Base-by-base conservation (phyloP, 2,113 vertebrate species). In the Dasypus novemcinctus region DNA sequence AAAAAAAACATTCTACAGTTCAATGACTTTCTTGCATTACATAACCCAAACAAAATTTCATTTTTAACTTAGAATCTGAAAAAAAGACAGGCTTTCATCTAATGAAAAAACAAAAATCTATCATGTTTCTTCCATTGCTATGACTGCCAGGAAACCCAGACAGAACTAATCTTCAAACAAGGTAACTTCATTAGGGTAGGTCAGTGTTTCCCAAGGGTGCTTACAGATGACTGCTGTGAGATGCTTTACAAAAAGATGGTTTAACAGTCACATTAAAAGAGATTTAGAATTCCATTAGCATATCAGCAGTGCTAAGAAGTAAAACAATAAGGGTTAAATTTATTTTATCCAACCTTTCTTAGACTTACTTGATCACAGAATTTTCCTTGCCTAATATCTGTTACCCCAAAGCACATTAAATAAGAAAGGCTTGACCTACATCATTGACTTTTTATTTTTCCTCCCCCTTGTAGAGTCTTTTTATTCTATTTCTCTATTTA, bases 21-120 rank as follows among this genome's bases (percentile, higher is more conserved):
- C 69, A 66, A 20, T 43, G 17, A 41, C 5, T 20, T 72, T 46
- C 8, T 59, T 54, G 25, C 41, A 46, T 64, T 71, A n/a, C 36
- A 38, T 79, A 93, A 84, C 10, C 31, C 54, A 63, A 93, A 14
- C 46, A 91, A 75, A 94, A 87, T 38, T 87, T 75, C 29, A 92
- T 66, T 91, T 93, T 72, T 59, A 95, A n/a, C 13, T 86, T 68
- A 88, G 86, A 91, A 71, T 68, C n/a, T 68, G 23, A 82, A 49
- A 80, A 76, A 87, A 21, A 36, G 1, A 31, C 38, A 66, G 27
- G 2, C 31, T 89, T 90, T 20, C 61, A 76, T 71, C 49, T 95
- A 72, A 52, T 72, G 20, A 46, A 75, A 78, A 92, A 59, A 13
- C 4, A 64, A 14, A 33, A 93, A 69, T 5, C 7, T 25, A 25